Evolutionary conservation across 2,797 vertebrate genomes (phyloP), one percentile per base, ranked within the genome.

Genomic region (Tragelaphus oryx): DNA sequence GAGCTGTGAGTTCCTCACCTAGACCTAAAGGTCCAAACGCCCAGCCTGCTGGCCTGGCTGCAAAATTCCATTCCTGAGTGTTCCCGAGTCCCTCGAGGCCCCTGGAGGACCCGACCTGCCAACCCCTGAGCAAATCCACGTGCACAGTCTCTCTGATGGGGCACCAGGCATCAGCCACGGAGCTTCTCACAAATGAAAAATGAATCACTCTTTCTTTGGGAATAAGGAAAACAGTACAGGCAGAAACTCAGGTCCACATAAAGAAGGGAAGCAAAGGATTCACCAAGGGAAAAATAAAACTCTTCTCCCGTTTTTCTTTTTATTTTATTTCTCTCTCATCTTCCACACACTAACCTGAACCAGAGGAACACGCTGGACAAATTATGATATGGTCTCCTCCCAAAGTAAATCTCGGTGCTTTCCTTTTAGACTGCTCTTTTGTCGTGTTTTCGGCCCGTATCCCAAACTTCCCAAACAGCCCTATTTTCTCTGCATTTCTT

Each of bases 201-300:
- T 28, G 46, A 95, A 17, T 87, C 75, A 59, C 18, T 65, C 75
- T 46, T 59, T 85, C n/a, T 71, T 60, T 79, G 52, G 24, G 44
- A 50, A 44, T 55, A 86, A 50, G 9, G 44, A 76, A 91, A 82
- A 88, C 30, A n/a, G 46, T 0, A 3, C 17, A 16, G 30, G 33
- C 28, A 33, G 30, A 90, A 22, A n/a, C 17, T 83, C 26, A 5
- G 9, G 4, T 89, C 41, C 3, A 9, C 28, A 79, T 11, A 55
- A 86, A 94, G 44, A 62, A 37, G 78, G 9, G 2, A 84, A 78
- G 50, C 26, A 14, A 44, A 75, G 18, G 22, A 57, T 41, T 46
- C 81, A 28, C 33, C 7, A 1, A 48, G 62, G 46, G 7, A 11
- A 81, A 93, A 52, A 33, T 5, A 24, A 78, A 55, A 17, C 24